These are phyloP conservation scores for Malacoraja senta DNA, from an alignment of 2,797 vertebrate genomes.

Conservation along the genomic window DNA sequence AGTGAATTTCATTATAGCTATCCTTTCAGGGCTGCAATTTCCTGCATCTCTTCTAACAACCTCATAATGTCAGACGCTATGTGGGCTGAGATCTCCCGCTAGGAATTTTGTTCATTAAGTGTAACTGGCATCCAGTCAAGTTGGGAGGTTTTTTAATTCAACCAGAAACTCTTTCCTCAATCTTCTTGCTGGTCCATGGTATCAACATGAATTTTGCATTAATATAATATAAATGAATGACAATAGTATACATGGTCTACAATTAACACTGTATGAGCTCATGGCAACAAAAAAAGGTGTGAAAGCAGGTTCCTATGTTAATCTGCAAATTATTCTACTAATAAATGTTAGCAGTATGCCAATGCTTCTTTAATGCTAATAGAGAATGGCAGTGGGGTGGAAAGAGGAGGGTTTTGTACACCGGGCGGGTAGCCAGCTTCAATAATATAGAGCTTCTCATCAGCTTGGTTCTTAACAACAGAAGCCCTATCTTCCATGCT, in stretches of 20 bases:
- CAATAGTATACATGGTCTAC: background rate
- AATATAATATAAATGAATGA: background rate
- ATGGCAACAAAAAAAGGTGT: background rate
- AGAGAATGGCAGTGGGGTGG: background rate
- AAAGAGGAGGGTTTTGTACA: background rate
- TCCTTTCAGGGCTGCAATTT: background rate
- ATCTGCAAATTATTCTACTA: background rate
- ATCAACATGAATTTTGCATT: background rate
- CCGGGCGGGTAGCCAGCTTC: background rate
- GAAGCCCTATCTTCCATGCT: background rate
- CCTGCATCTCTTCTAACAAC: background rate
- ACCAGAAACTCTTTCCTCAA: background rate
- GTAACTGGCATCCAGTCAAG: background rate
- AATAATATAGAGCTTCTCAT: background rate
- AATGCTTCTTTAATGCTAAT: background rate
- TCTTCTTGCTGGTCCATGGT: background rate
- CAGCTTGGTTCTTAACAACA: background rate
- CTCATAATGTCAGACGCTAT: background rate
- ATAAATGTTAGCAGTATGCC: background rate
- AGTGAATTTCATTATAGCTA: background rate
- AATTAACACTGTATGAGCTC: background rate
- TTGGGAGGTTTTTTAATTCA: background rate
- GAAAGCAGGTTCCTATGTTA: background rate
- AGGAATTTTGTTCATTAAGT: background rate
- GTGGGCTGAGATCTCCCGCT: background rate